A percentile compares a stretch with the other conserved stretches of the same genome.
Conservation (phyloP, 2,113 vertebrate species). For the Phasianus colchicus region DNA sequence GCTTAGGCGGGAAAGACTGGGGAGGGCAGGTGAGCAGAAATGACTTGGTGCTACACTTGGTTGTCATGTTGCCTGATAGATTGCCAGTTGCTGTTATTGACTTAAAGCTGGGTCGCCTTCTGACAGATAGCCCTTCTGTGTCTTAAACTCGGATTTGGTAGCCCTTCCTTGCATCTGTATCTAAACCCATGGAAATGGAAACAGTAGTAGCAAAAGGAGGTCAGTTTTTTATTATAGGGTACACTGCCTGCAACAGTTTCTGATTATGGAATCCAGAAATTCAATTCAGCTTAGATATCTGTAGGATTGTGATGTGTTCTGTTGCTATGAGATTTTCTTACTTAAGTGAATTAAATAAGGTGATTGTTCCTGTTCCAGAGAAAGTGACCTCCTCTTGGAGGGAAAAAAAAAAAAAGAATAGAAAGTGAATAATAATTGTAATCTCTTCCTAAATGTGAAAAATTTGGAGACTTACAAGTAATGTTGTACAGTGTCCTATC, state of each 20-base stretch:
- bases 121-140: constrained; percentile 86
- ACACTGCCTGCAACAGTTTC: neutral
- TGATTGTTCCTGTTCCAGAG: neutral
- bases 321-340: neutral
- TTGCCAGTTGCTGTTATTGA: constrained; percentile 84
- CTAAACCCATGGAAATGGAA: constrained; percentile 51
- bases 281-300: neutral
- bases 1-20: rapidly evolving
- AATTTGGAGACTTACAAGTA: neutral
- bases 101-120: constrained; percentile 87
- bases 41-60: neutral
- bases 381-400: neutral
- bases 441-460: neutral
- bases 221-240: neutral
- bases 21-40: neutral
- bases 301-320: neutral
- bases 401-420: neutral
- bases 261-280: neutral
- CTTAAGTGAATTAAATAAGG: neutral
- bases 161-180: constrained; percentile 84
- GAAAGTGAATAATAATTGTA: neutral
- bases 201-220: neutral
- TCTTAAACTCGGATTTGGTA: constrained; percentile 84
- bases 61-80: constrained; percentile 76
- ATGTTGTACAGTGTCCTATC: neutral